phyloP scores from a whole-genome alignment of 2,888 invertebrate species.

The Drosophila ustulata region DNA sequence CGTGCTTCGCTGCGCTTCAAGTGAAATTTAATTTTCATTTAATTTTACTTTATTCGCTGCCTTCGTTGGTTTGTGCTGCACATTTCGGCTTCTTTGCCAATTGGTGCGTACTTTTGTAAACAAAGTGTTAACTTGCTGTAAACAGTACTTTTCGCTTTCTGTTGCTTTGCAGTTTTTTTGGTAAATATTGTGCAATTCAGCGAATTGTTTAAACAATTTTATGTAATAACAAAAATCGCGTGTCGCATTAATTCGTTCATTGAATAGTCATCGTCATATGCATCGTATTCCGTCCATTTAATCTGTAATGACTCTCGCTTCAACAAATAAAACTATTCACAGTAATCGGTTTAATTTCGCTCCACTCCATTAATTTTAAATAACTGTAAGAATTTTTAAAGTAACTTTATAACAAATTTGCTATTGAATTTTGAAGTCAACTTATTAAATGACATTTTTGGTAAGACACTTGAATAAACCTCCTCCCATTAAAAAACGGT shows the following conservation, averaged over 20 bases:
- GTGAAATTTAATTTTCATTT: slow-evolving; percentile 71
- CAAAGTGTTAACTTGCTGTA: slow-evolving; percentile 61
- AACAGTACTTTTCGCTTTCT: slow-evolving; percentile 3
- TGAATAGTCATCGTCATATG: background rate
- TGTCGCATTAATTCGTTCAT: slow-evolving; percentile 2
- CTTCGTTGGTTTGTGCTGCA: slow-evolving; percentile 26
- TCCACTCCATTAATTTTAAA: background rate
- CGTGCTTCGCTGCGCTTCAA: slow-evolving; percentile 58
- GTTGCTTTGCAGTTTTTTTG: slow-evolving; percentile 2
- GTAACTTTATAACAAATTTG: background rate
- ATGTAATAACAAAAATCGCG: slow-evolving; percentile 15
- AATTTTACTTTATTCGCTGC: slow-evolving; percentile 25
- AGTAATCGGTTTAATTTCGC: background rate
- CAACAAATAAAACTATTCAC: background rate
- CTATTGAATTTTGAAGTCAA: too few species aligned
- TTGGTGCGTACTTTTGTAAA: slow-evolving; percentile 60
- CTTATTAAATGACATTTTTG: too few species aligned
- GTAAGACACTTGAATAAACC: too few species aligned
- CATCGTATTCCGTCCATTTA: background rate
- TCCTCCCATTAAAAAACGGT: too few species aligned
- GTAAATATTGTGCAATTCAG: slow-evolving; percentile 31
- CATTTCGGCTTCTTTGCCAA: slow-evolving; percentile 62
- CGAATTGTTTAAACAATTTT: slow-evolving; percentile 7
- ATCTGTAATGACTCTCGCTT: background rate
- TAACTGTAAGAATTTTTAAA: background rate